Evolutionary conservation across 35 echinoderm and acorn worm species (phyloP), one percentile per base, ranked within the genome.

Genomic region (Lytechinus pictus): DNA sequence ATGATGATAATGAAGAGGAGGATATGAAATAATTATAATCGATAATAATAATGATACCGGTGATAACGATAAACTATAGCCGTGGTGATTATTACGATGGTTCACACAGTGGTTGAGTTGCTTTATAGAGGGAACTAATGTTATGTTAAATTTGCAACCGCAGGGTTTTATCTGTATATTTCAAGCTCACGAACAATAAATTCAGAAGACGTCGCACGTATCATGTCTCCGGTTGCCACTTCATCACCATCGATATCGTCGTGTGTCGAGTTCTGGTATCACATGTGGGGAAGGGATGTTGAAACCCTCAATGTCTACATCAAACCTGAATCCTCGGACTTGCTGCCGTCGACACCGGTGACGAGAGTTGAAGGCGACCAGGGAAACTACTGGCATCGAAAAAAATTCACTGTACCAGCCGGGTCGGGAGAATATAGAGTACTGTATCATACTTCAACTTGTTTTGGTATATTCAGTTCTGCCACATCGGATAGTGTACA

Each of bases 221-320:
- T 98, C 56, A 86, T 87, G 61, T 97, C 96, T 9, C 97, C 97
- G 0, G 54, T 86, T 86, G 66, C 94, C 29, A 66, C 57, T 8
- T 33, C 79, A 0, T 94, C 94, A 60, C 14, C 54, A 27, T 5
- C 16, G 16, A 10, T 94, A 10, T 97, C 95, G 4, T 87, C 57
- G 27, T 99, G 98, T 57, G 27, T 99, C 9, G 95, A 96, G 79
- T 99, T 99, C 94, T 99, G 98, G 98, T 99, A 96, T 28, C 98
- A 99, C 89, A 99, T 99, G 98, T 97, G 96, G 27, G 98, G 98
- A 13, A 55, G 56, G 9, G 96, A 96, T 86, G 96, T 99, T 4
- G 97, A 99, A 66, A 66, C 57, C 7, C 95, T 99, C 14, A 95
- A 95, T 29, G 97, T 99, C 27, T 99, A 97, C 87, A 53, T 99